A percentile compares a stretch with the other conserved stretches of the same genome.
Evolutionary conservation across 2,797 vertebrate species (phyloP).

Genomic region (Hippopotamyrus pictus): DNA sequence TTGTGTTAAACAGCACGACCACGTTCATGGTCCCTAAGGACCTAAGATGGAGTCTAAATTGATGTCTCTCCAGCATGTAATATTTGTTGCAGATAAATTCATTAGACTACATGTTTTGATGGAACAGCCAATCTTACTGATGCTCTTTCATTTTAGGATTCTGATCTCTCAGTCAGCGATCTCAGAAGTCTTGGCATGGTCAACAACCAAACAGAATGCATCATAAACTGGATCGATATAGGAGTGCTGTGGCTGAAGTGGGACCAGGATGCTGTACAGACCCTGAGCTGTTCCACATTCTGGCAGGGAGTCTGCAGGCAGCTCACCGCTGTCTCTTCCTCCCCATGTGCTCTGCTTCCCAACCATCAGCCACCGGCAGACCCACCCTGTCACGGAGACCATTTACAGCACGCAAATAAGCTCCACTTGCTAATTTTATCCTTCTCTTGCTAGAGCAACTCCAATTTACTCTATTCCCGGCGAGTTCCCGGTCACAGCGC

Average conservation of each 20-base stretch:
- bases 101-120: not conserved
- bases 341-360: not conserved
- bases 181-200: not conserved
- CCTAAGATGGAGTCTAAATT: not conserved
- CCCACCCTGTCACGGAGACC: not conserved
- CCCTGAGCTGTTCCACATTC: not conserved
- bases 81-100: not conserved
- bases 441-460: not conserved
- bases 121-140: not conserved
- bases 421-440: not conserved
- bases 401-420: not conserved
- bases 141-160: not conserved
- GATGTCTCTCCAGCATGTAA: not conserved
- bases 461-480: not conserved
- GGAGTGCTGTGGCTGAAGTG: not conserved
- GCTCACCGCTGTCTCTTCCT: not conserved
- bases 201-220: not conserved
- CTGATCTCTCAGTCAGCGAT: not conserved
- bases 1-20: not conserved
- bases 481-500: not conserved
- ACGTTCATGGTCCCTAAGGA: not conserved
- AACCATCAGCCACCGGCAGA: not conserved
- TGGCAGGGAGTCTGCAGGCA: not conserved
- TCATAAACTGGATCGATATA: not conserved
- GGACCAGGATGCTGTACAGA: not conserved